phyloP scores from a whole-genome alignment of 2,797 vertebrate species.

The Macrochelys suwanniensis region DNA sequence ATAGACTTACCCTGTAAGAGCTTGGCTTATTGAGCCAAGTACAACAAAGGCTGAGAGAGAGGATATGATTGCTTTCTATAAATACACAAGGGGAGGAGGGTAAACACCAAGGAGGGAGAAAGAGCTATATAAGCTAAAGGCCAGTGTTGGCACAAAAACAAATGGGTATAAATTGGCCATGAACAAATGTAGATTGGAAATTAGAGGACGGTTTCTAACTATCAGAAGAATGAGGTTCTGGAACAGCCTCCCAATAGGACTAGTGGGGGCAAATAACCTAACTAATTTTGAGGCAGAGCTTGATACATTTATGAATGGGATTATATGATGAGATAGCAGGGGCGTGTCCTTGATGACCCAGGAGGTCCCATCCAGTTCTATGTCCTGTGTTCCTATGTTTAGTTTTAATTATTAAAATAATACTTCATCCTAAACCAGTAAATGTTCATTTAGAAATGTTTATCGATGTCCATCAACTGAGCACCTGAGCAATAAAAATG shows the following conservation, averaged over 20 bases:
- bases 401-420: neutral
- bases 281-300: neutral
- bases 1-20: too few species aligned
- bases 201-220: neutral
- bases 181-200: neutral
- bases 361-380: neutral
- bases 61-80: neutral
- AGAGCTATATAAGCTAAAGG: neutral
- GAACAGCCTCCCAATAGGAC: neutral
- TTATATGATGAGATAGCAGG: neutral
- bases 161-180: neutral
- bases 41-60: neutral
- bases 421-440: neutral
- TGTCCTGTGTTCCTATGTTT: neutral
- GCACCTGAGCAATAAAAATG: neutral
- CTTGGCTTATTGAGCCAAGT: too few species aligned
- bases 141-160: neutral
- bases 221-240: neutral
- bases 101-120: neutral
- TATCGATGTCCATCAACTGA: neutral
- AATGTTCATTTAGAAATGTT: neutral
- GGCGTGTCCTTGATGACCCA: neutral
- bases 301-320: neutral
- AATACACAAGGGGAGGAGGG: neutral
- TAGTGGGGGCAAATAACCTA: neutral